Percentiles rank a stretch among this genome's conserved stretches.
Conservation (phyloP, 2,113 vertebrate species). For the Cephalopterus ornatus region DNA sequence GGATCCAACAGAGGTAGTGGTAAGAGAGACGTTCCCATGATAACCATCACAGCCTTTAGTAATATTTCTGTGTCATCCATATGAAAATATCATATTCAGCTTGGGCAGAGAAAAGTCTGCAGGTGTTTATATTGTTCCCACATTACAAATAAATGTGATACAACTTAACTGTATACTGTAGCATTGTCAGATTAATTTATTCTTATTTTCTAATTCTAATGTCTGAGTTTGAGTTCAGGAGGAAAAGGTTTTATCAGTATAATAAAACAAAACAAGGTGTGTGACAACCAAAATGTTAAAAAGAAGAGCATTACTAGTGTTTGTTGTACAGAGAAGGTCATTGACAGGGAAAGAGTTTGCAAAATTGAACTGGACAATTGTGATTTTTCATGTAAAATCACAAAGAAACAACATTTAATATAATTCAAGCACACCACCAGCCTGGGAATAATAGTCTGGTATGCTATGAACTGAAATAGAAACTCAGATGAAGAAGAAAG, state of each 20-base stretch:
- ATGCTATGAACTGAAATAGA: constrained; percentile 8
- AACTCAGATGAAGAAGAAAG: constrained; percentile 13
- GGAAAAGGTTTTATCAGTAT: background rate
- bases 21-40: background rate
- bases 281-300: background rate
- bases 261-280: background rate
- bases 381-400: constrained; percentile 14
- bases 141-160: background rate
- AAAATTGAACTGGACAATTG: constrained; percentile 1
- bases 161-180: background rate
- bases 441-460: background rate
- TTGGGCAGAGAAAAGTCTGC: background rate
- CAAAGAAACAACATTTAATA: constrained; percentile 18
- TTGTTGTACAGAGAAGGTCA: constrained; percentile 2
- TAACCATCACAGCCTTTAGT: background rate
- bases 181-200: background rate
- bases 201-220: background rate
- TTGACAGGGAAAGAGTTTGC: background rate
- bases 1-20: background rate
- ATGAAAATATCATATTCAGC: background rate
- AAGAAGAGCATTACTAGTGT: background rate
- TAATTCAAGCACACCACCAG: background rate
- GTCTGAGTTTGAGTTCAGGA: background rate
- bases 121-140: background rate
- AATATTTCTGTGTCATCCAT: background rate